Percentiles rank a stretch among this genome's conserved stretches.
phyloP scores from a whole-genome alignment of 2,888 invertebrate species.

The Alsophila aescularia region DNA sequence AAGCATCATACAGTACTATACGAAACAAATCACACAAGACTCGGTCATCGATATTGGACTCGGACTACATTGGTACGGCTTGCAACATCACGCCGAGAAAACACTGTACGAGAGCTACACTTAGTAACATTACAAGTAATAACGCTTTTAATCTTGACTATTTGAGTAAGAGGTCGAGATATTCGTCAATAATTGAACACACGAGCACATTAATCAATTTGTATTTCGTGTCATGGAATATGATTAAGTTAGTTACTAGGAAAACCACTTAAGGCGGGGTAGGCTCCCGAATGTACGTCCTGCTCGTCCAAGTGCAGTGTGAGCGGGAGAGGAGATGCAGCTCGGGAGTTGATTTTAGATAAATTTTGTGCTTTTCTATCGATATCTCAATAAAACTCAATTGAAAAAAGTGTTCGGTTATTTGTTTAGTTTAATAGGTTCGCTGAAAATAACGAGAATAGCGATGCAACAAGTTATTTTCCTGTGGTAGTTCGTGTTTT shows the following conservation, averaged over 20 bases:
- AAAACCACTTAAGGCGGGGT: constrained; percentile 1
- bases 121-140: neutral
- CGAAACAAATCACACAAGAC: constrained; percentile 52
- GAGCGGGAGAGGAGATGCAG: too few relatives aligned
- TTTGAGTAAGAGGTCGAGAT: neutral
- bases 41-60: constrained; percentile 16
- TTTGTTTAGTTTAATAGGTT: too few relatives aligned
- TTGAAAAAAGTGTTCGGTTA: too few relatives aligned
- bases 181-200: neutral
- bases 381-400: too few relatives aligned
- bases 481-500: too few relatives aligned
- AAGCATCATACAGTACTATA: constrained; percentile 65
- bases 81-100: neutral
- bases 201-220: constrained; percentile 12
- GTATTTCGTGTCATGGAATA: neutral
- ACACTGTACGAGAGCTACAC: too few relatives aligned
- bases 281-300: too few relatives aligned
- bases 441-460: too few relatives aligned
- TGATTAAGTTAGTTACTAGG: neutral
- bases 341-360: too few relatives aligned
- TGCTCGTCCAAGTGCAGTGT: too few relatives aligned
- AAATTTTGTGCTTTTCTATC: too few relatives aligned
- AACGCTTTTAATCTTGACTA: neutral
- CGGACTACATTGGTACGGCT: neutral
- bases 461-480: too few relatives aligned